Conservation (phyloP, 2,113 vertebrate species). For the Stigmatopora argus region DNA sequence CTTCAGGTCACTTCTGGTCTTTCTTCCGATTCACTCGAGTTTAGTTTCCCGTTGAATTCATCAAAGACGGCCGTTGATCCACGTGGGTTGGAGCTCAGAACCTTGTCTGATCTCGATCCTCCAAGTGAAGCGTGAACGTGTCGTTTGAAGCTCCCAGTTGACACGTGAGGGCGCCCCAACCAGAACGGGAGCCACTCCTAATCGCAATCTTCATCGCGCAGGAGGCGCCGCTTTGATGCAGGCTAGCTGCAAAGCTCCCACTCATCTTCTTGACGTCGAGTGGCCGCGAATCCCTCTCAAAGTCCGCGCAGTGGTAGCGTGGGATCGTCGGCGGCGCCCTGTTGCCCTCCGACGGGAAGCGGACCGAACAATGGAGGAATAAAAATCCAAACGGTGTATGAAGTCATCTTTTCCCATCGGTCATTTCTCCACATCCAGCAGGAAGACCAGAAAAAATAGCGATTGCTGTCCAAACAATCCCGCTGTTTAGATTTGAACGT, state of each 20-base stretch:
- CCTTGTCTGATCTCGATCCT: not conserved
- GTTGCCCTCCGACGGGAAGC: slow-evolving; percentile 1
- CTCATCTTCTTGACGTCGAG: not conserved
- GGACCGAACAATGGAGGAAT: slow-evolving; percentile 2
- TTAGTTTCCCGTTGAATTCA: no score
- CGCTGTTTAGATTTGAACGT: not conserved
- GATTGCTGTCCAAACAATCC: not conserved
- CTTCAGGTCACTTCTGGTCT: no score
- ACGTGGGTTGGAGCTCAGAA: no score
- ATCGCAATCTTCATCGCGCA: not conserved
- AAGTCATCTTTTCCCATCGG: not conserved
- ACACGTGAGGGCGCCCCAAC: not conserved
- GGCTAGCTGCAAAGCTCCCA: not conserved
- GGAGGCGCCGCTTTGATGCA: not conserved
- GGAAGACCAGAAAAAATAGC: not conserved
- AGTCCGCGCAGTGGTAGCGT: not conserved
- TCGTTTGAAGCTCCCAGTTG: not conserved
- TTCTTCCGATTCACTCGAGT: no score
- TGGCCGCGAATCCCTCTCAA: not conserved
- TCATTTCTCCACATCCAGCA: not conserved
- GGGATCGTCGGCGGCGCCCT: not conserved
- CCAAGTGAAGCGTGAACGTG: not conserved
- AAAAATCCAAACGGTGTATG: not conserved
- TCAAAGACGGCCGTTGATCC: no score
- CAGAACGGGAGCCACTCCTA: not conserved